Evolutionary conservation across 2,888 invertebrate genomes (phyloP), one percentile per base, ranked within the genome.

Genomic region (Odontothrips loti): DNA sequence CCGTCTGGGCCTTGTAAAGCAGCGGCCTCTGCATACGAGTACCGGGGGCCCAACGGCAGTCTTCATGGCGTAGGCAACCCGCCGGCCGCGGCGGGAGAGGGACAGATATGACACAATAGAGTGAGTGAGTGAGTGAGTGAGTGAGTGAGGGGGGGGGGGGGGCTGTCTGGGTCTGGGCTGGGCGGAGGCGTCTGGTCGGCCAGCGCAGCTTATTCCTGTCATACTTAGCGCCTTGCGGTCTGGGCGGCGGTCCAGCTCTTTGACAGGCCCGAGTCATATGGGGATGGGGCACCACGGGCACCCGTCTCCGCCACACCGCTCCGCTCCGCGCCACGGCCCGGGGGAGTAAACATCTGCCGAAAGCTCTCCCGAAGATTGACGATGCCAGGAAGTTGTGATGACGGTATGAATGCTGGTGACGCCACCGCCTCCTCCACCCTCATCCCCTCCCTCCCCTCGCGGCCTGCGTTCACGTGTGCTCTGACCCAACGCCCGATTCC

Each of bases 281-380:
- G 68, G 68, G 68, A n/a, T n/a, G n/a, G n/a, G 51, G 51, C 51
- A 17, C 51, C n/a, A n/a, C n/a, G n/a, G 6, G 34, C 34, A 43
- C 34, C 58, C 58, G 58, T n/a, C 58, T 10, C 58, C 51, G 51
- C 51, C 51, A 17, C 51, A 8, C 51, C 51, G 15, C 51, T 12
- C 51, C 51, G 3, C 51, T 12, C 51, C 58, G 20, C 11, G 58
- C 58, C 58, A n/a, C 58, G 58, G 27, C 23, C 68, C 68, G 23
- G 27, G 68, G 68, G 68, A 75, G 27, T 27, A 75, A 75, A 75
- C 68, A 75, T 75, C 68, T 75, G 68, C 68, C 68, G 68, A 75
- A 75, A 75, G 68, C 68, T 27, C 68, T 75, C 68, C 12, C 68
- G 68, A 75, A 75, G 68, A 75, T 75, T 75, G 68, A 75, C 68